These are phyloP conservation scores for Pocota personata DNA, from an alignment of 2,888 invertebrate genomes.

Conservation along the genomic window DNA sequence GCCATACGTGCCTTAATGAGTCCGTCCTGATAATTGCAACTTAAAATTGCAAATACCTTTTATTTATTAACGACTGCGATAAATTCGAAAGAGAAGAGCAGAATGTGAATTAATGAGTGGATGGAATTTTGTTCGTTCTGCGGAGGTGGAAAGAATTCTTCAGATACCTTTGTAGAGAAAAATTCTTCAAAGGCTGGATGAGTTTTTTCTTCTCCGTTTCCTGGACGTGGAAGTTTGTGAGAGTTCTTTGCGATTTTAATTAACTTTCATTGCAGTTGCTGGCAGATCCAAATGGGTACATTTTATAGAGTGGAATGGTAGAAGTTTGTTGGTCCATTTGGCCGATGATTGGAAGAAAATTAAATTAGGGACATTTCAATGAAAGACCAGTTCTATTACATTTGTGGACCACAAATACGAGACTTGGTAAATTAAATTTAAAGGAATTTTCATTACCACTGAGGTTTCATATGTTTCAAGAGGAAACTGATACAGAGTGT, in stretches of 20 bases:
- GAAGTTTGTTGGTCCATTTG: neutral
- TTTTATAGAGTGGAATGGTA: neutral
- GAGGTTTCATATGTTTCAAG: neutral
- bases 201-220: neutral
- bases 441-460: neutral
- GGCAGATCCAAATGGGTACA: neutral
- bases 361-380: neutral
- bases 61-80: neutral
- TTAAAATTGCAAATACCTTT: neutral
- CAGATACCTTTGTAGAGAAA: neutral
- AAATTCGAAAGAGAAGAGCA: neutral
- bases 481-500: neutral
- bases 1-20: neutral
- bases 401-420: neutral
- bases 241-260: conserved; percentile 19
- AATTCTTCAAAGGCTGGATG: neutral
- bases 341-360: neutral
- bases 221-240: conserved; percentile 1
- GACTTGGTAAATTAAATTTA: neutral
- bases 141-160: neutral
- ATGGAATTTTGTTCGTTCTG: neutral
- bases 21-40: neutral
- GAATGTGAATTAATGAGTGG: neutral
- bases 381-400: neutral
- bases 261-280: conserved; percentile 10